Evolutionary conservation across 2,113 vertebrate genomes (phyloP), one percentile per base, ranked within the genome.

Genomic region (Elaphurus davidianus): DNA sequence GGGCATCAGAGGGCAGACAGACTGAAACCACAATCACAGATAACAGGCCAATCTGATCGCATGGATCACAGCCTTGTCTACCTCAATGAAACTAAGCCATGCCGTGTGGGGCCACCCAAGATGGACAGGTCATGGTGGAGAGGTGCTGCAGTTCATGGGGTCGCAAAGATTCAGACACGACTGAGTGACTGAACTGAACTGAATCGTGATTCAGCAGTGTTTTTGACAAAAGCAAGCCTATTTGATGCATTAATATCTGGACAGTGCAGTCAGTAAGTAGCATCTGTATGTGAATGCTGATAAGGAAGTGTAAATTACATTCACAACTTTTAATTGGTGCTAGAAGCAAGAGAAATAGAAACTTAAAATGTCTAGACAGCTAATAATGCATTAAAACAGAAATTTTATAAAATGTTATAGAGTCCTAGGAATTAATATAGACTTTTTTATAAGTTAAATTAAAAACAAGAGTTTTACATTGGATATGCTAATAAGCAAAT

Each of bases 341-440:
- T 71, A 91, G 28, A n/a, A 71, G 23, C 5, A 97, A 96, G 43
- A 95, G 23, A 92, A 96, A 64, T 33, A 90, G 36, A 97, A 92
- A 33, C 30, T 82, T 85, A n/a, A 47, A 96, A 50, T 64, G 60
- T 81, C 87, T 78, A 92, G 87, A 67, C 82, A 62, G 15, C 15
- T 76, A 90, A 76, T 9, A 21, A 43, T 13, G 1, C 4, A 43
- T 52, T 60, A 78, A 95, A 94, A 47, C 2, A 67, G 79, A 90
- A 92, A 82, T 92, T 87, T 82, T 84, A 60, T 27, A 78, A 94
- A 54, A 55, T 28, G 47, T 7, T 88, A 55, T 45, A 36, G 27
- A 43, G 12, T 87, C 21, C 13, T 95, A 62, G 12, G 52, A 88
- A 54, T 89, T 81, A 96, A 43, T 1, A 55, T 55, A 89, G 40